Conservation (phyloP, 2,888 invertebrate genomes). For the Fragum sueziense region DNA sequence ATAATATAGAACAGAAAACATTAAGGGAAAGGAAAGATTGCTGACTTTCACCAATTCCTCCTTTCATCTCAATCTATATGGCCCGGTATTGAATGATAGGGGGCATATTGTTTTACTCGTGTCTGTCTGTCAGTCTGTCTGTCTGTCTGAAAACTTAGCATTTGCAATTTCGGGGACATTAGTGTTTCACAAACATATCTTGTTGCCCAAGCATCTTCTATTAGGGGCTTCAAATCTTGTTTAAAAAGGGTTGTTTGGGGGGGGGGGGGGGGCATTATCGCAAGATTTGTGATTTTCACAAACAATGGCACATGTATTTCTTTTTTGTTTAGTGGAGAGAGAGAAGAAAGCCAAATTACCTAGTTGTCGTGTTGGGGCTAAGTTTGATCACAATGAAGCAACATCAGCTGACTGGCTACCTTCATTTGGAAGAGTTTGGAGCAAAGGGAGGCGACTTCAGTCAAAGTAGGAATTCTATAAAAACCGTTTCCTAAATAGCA, state of each 20-base stretch:
- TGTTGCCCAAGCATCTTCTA: too few relatives aligned
- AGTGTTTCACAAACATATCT: too few relatives aligned
- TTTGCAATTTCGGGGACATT: too few relatives aligned
- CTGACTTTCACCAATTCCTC: not conserved
- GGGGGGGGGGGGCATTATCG: too few relatives aligned
- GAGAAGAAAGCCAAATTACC: slow-evolving; percentile 75
- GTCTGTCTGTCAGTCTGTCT: too few relatives aligned
- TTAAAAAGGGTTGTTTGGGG: too few relatives aligned
- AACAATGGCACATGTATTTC: not conserved
- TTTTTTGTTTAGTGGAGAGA: slow-evolving; percentile 65
- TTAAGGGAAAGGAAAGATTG: not conserved
- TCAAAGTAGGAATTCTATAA: slow-evolving; percentile 67
- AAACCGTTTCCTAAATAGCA: too few relatives aligned
- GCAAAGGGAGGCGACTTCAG: slow-evolving; percentile 72
- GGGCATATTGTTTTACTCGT: too few relatives aligned
- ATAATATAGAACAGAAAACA: not conserved
- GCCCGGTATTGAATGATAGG: too few relatives aligned
- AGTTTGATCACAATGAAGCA: slow-evolving; percentile 69
- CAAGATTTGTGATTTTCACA: not conserved
- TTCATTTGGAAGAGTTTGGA: slow-evolving; percentile 79
- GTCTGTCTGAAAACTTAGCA: too few relatives aligned
- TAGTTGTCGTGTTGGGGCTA: slow-evolving; percentile 73
- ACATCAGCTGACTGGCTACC: slow-evolving; percentile 73
- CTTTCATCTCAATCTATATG: not conserved
- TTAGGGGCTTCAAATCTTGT: too few relatives aligned